Conservation (phyloP, 2,797 vertebrate species). For the Sylvia borin region DNA sequence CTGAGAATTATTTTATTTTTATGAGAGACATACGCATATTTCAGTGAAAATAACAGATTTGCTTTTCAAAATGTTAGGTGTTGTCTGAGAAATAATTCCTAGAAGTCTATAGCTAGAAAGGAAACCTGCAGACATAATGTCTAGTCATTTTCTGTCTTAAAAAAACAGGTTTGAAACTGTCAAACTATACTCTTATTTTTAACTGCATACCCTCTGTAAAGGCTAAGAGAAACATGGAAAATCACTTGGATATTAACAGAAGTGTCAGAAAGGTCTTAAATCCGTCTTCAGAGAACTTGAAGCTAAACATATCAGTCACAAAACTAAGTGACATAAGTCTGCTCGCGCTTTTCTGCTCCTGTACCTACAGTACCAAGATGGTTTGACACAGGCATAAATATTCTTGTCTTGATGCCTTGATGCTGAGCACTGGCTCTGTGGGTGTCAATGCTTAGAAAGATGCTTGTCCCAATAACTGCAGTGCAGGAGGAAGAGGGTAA, state of each 20-base stretch:
- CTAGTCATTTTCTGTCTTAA: background rate
- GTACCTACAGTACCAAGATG: background rate
- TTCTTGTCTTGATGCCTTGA: background rate
- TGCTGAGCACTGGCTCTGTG: background rate
- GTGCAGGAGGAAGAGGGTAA: background rate
- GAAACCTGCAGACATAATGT: background rate
- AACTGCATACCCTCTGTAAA: background rate
- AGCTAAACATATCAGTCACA: background rate
- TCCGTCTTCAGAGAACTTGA: background rate
- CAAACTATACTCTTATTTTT: accelerated
- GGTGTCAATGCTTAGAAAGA: background rate
- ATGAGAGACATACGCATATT: background rate
- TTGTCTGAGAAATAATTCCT: background rate
- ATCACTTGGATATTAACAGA: background rate
- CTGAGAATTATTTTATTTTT: background rate
- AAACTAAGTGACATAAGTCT: background rate
- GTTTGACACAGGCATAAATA: background rate
- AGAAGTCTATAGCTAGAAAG: background rate
- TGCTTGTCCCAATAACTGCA: background rate
- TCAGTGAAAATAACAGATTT: background rate
- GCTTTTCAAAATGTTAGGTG: background rate
- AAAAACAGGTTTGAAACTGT: background rate
- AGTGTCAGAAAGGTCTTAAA: background rate
- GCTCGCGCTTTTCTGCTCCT: background rate
- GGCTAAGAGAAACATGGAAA: background rate